Conservation (phyloP, 2,888 invertebrate species). For the Caenorhabditis macrosperma region DNA sequence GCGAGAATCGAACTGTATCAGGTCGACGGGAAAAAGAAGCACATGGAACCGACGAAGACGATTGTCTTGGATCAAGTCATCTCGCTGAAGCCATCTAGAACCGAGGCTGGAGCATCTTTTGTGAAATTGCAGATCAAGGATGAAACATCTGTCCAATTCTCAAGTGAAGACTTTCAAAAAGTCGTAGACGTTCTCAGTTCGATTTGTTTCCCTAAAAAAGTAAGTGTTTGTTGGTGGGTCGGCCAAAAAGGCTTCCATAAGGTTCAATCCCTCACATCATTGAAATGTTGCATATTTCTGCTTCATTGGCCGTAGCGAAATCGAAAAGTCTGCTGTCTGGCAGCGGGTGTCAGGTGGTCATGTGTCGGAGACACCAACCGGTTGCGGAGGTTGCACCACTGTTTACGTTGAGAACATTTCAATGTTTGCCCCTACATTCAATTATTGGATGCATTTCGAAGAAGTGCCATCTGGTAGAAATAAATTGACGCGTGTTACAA, state of each 20-base stretch:
- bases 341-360: conserved; percentile 19
- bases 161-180: conserved; percentile 46
- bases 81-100: conserved; percentile 52
- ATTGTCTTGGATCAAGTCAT: conserved; percentile 44
- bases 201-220: conserved; percentile 59
- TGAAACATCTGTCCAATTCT: conserved; percentile 46
- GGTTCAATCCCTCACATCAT: neutral
- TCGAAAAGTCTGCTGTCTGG: conserved; percentile 1
- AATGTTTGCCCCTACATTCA: conserved; percentile 21
- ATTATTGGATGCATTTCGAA: conserved; percentile 16
- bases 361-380: conserved; percentile 32
- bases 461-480: conserved; percentile 3
- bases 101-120: conserved; percentile 39
- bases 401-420: conserved; percentile 32
- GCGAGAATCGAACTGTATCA: conserved; percentile 52
- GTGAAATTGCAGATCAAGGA: conserved; percentile 43
- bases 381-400: conserved; percentile 45
- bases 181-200: conserved; percentile 42
- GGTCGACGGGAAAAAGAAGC: conserved; percentile 34
- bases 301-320: conserved; percentile 26
- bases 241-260: too few relatives aligned
- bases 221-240: neutral
- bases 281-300: conserved; percentile 10
- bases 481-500: neutral
- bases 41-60: conserved; percentile 32